Base-by-base conservation (phyloP, 2,888 invertebrate species). In the Himalopsyche anomala region DNA sequence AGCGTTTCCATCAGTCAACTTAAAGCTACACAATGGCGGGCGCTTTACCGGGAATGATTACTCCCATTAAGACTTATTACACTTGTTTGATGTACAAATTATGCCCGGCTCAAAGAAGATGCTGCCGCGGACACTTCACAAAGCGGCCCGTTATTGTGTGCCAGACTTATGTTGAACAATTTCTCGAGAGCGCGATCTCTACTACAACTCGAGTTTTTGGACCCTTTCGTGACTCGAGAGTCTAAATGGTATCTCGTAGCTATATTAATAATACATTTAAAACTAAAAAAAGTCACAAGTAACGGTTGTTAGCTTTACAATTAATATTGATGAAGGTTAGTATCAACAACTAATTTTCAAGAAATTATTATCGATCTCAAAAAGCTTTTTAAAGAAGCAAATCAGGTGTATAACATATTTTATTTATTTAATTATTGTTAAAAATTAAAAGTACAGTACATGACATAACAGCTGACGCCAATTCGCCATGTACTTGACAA, bases 1-100 rank as follows among this genome's bases (percentile, higher is more conserved):
- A 62, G 19, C 62, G 62, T 62, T 62, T 62, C 62, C 62, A 62
- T 62, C 62, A 62, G 62, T 62, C 62, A 62, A 62, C 62, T 62
- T 62, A 62, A 62, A 62, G 62, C 62, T n/a, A 28, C 19, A 62
- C 62, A 62, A 62, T 62, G 62, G 62, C 62, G 62, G 62, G 62
- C 19, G 19, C 62, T 62, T 62, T 3, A 4, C 62, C 62, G 62
- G 28, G 62, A 62, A 62, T 62, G 62, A 62, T 62, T 62, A 62
- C 62, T 5, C 62, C 19, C 62, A 62, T 62, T 62, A 62, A 62
- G 62, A 62, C 62, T 62, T 62, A 62, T 62, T 62, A 62, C 62
- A 19, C 62, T 62, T 62, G 62, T 62, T 62, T 62, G 62, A 62
- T 62, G 62, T 62, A 62, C 62, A 62, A 62, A 62, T 62, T 62